Evolutionary conservation across 2,113 vertebrate species (phyloP), one percentile per base, ranked within the genome.

Genomic region (Thalassoma bifasciatum): DNA sequence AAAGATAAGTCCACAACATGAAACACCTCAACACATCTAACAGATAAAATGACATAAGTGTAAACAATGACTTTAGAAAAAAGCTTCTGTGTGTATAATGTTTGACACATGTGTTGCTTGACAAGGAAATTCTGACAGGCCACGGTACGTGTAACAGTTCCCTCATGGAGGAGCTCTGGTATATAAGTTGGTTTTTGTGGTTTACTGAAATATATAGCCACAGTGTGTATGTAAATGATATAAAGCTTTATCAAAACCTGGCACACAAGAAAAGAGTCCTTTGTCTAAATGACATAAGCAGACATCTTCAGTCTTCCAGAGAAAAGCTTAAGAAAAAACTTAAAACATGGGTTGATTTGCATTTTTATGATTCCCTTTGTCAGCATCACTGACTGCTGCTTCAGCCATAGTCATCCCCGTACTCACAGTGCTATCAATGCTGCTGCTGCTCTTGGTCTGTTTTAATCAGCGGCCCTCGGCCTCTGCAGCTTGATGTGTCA

Each of bases 361-460:
- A 51, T 57, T 22, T 63, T 81, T 75, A 80, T 72, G 67, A 58
- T 22, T 68, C 40, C 75, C 64, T 81, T 62, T 80, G 75, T 86
- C 62, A 81, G 60, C 13, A 36, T 77, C 76, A 58, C 24, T 84
- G 81, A 86, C 71, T 56, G 79, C 76, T 57, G 52, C 34, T 37
- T 56, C 52, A 73, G 42, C 73, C 62, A 59, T 86, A 66, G 72
- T 79, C 78, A 77, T 44, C 66, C 67, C 51, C 54, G 74, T 77
- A 79, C 76, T 86, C 84, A 72, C 19, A 14, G 44, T 82, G 75
- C 88, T 91, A 84, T 87, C 63, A 21, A 3, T 52, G 67, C 42
- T 65, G 56, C 65, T 58, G 37, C 84, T 91, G 87, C 53, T 83
- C 88, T 89, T 86, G 44, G 63, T 89, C 87, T 79, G 81, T 51